These are phyloP conservation scores for Axinella damicornis DNA, from an alignment of 37 sponge, comb jelly and placozoan species.

Conservation along the genomic window DNA sequence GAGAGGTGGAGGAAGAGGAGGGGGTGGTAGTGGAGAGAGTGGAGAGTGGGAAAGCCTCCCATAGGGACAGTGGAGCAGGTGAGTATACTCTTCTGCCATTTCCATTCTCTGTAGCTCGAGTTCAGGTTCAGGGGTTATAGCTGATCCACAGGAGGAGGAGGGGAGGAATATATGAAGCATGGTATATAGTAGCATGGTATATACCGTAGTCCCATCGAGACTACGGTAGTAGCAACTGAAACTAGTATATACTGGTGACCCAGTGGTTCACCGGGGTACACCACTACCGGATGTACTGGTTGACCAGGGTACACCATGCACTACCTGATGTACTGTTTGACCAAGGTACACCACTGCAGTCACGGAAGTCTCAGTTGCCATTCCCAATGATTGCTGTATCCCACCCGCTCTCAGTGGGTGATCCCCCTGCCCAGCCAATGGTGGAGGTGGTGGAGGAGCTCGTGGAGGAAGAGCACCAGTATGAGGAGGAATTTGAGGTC, in stretches of 20 bases:
- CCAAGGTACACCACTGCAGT: too few species aligned
- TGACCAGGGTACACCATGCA: too few species aligned
- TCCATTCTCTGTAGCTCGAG: background rate
- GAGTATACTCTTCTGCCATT: background rate
- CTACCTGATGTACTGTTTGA: too few species aligned
- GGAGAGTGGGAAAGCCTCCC: background rate
- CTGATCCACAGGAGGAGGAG: too few species aligned
- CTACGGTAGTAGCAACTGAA: too few species aligned
- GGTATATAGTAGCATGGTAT: too few species aligned
- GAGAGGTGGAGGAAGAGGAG: constrained; percentile 3
- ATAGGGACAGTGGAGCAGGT: background rate
- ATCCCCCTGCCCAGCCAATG: background rate
- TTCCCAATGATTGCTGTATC: background rate
- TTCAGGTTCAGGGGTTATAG: too few species aligned
- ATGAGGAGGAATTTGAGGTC: constrained; percentile 72
- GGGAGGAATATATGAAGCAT: too few species aligned
- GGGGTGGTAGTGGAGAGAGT: constrained; percentile 19
- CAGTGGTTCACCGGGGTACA: too few species aligned
- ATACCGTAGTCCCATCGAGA: too few species aligned
- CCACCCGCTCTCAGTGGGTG: background rate
- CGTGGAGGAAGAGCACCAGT: constrained; percentile 23
- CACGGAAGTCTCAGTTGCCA: background rate
- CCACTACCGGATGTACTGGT: too few species aligned
- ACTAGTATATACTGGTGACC: too few species aligned
- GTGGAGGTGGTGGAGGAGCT: background rate